Evolutionary conservation across 2,888 invertebrate genomes (phyloP), one percentile per base, ranked within the genome.

Genomic region (Pyrgus malvae): DNA sequence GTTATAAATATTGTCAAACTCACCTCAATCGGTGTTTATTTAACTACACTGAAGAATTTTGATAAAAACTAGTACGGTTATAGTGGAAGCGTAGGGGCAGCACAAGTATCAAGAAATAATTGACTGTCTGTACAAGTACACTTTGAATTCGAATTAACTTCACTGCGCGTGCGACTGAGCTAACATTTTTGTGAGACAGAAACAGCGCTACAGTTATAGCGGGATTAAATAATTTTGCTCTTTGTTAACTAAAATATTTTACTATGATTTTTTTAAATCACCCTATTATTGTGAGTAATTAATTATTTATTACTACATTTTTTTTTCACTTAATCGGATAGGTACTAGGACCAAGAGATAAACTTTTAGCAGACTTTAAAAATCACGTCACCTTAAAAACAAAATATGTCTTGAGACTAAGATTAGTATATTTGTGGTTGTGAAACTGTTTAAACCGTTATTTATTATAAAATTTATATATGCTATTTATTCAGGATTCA

Each of bases 111-210:
- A 68, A 74, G 72, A 74, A 73, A 69, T 74, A 74, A 75, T 75
- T 75, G 74, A 72, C 70, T 66, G 66, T 62, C 62, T 58, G 60
- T 68, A 63, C 65, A 65, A 2, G 59, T 67, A 64, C 64, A 65
- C 72, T 69, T 77, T 72, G 70, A 77, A 74, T 76, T 78, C 75
- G 74, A 76, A 74, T 69, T 72, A 66, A 70, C 68, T 63, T 63
- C 57, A 67, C 62, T 68, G 69, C 69, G 74, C 72, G 74, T 74
- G 76, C 68, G 80, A 76, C 68, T 48, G 69, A 72, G 72, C 72
- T 51, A 59, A 64, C 56, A 37, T 48, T 60, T 53, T 46, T 17
- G 65, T 59, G 57, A 53, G 73, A 71, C 64, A 60, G 74, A 72
- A 66, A 74, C 55, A 69, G 70, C 68, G 45, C 16, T 38, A 53